Conservation (phyloP, 1,140 invertebrate species). For the Drosophila subpulchrella region DNA sequence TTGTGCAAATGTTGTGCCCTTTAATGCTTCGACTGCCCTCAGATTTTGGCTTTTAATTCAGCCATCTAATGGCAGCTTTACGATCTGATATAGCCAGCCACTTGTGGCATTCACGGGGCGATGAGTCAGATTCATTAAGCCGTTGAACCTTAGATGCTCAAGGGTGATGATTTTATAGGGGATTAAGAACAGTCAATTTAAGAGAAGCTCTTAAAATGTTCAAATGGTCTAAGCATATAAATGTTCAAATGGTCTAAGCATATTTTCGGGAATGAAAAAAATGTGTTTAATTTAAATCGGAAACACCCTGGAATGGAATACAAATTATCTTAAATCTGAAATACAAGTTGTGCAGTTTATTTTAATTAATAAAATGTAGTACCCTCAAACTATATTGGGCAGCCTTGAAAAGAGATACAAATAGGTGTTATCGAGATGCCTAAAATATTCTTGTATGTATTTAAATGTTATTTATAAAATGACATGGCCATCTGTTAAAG, state of each 20-base stretch:
- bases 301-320: background rate
- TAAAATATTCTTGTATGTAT: constrained; percentile 4
- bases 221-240: too few relatives aligned
- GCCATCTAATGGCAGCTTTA: constrained; percentile 15
- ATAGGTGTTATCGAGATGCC: background rate
- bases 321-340: background rate
- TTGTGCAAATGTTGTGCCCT: constrained; percentile 44
- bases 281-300: too few relatives aligned
- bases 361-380: background rate
- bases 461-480: constrained; percentile 3
- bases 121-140: constrained; percentile 24
- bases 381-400: background rate
- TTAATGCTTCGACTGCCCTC: constrained; percentile 41
- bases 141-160: constrained; percentile 1
- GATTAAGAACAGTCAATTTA: background rate
- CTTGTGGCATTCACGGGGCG: constrained; percentile 36
- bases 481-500: constrained; percentile 1
- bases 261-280: too few relatives aligned
- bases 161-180: constrained; percentile 14
- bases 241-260: too few relatives aligned
- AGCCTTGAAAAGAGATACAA: background rate
- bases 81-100: constrained; percentile 20
- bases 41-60: constrained; percentile 17
- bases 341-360: background rate
- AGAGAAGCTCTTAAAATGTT: too few relatives aligned